Evolutionary conservation across 2,888 invertebrate genomes (phyloP).

Genomic region (Acheta domesticus): DNA sequence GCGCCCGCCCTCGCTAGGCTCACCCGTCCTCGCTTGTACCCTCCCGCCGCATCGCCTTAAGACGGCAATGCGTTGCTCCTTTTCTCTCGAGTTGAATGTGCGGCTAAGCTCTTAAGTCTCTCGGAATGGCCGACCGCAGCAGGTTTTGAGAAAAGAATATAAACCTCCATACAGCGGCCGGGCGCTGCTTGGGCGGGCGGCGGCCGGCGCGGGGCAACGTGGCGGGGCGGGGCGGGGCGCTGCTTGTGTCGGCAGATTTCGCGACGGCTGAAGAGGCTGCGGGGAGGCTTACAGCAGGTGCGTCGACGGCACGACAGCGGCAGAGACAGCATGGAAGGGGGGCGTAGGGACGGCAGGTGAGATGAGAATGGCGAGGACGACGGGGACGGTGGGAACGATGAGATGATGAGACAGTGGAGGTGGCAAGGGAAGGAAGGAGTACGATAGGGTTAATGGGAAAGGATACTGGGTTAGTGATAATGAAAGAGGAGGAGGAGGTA

Average conservation of each 20-base stretch:
- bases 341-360: no score
- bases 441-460: no score
- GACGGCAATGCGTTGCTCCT: slow-evolving; percentile 2
- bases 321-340: no score
- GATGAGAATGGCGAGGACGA: no score
- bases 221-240: background rate
- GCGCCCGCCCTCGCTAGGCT: background rate
- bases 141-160: background rate
- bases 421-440: no score
- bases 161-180: background rate
- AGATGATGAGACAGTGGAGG: no score
- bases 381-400: no score
- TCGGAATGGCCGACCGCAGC: background rate
- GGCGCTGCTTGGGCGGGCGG: background rate
- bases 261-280: background rate
- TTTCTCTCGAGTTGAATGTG: background rate
- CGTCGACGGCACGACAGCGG: no score
- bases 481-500: no score
- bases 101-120: background rate
- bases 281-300: no score
- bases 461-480: no score
- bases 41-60: background rate
- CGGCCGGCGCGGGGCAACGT: background rate
- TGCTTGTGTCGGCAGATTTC: slow-evolving; percentile 3
- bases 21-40: background rate